phyloP scores from a whole-genome alignment of 1,140 invertebrate genomes.

The Aplysia californica region DNA sequence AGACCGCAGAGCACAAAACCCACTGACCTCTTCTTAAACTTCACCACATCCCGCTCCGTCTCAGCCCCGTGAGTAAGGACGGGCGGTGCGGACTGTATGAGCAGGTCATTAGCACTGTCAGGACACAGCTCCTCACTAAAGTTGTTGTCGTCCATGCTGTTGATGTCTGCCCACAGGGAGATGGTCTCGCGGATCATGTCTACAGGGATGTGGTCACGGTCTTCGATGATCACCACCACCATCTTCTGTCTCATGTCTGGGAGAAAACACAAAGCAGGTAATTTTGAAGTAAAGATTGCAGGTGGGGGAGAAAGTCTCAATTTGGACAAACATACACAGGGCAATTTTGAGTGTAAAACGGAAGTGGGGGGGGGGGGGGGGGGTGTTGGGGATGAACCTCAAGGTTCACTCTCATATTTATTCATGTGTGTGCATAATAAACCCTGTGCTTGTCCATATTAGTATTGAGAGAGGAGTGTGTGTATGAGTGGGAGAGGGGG shows the following conservation, averaged over 20 bases:
- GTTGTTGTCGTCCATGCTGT: not conserved
- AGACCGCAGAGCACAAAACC: no score
- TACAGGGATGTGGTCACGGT: constrained; percentile 9
- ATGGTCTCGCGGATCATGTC: constrained; percentile 25
- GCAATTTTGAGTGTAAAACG: no score
- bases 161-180: constrained; percentile 21
- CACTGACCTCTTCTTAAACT: constrained; percentile 21
- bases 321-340: no score
- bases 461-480: no score
- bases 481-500: no score
- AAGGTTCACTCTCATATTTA: no score
- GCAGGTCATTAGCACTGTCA: constrained; percentile 32
- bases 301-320: no score
- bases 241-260: constrained; percentile 32
- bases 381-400: no score
- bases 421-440: no score
- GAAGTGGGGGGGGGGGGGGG: no score
- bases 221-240: constrained; percentile 35
- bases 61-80: constrained; percentile 23
- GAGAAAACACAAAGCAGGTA: constrained; percentile 2
- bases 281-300: not conserved
- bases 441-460: no score
- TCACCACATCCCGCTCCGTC: constrained; percentile 10
- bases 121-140: constrained; percentile 27
- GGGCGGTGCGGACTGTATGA: constrained; percentile 32